Evolutionary conservation across 2,797 vertebrate species (phyloP).

Genomic region (Enteromius paludinosus): DNA sequence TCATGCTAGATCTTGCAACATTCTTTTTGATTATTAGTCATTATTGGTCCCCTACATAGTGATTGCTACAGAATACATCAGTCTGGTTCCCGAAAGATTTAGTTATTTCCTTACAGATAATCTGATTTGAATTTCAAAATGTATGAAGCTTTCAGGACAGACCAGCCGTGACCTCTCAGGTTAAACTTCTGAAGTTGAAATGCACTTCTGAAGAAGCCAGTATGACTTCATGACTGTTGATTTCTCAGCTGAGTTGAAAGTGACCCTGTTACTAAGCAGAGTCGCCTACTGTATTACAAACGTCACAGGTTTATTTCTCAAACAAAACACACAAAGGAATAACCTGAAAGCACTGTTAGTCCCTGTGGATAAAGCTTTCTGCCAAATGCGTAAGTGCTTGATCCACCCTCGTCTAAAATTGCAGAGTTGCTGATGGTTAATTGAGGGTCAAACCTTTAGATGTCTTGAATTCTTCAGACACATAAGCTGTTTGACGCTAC

Average conservation of each 20-base stretch:
- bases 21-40: background rate
- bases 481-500: background rate
- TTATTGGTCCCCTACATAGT: background rate
- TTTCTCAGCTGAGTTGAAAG: background rate
- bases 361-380: background rate
- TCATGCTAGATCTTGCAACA: background rate
- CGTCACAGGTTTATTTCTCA: background rate
- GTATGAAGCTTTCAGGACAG: background rate
- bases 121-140: background rate
- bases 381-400: background rate
- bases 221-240: background rate
- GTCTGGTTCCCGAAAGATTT: background rate
- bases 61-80: background rate
- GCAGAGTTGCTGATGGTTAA: background rate
- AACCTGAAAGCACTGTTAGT: background rate
- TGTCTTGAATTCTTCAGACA: background rate
- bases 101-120: background rate
- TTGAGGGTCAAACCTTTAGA: background rate
- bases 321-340: background rate
- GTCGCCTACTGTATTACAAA: background rate
- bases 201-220: background rate
- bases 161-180: background rate
- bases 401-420: background rate
- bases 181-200: too few relatives aligned
- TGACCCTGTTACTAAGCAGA: background rate